Base-by-base conservation (phyloP, 2,113 vertebrate species). In the Astatoreochromis straeleni region DNA sequence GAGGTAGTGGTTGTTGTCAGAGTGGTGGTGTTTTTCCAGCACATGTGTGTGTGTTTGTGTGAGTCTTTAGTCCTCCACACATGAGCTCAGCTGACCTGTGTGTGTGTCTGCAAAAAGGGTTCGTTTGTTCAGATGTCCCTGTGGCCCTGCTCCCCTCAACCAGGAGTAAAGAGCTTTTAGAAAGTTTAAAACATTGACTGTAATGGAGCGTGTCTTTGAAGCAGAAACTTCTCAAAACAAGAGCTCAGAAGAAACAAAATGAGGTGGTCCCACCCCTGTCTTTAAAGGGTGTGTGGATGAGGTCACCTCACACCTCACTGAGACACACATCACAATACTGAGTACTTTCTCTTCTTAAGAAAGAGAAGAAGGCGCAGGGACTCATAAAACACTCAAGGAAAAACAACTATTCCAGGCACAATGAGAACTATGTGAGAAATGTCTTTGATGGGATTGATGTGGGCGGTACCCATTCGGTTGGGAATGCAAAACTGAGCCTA, bases 401-500 rank as follows among this genome's bases (percentile, higher is more conserved):
- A 85, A 90, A 87, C 83, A 94, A 54, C 83, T 90, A 88, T 86
- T 92, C 58, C 53, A 49, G 79, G 85, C 85, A 89, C 93, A 93
- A 91, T 91, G 93, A 89, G 63, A 94, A 92, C 88, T 90, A 94
- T 92, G 89, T 7, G 2, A 94, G 89, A 91, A 90, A 93, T 92
- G 93, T 88, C 82, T 86, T 65, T 73, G 82, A 92, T 88, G 84
- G 87, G 89, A 82, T 86, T 81, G 73, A 88, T 63, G 88, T 89
- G 86, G 90, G 89, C n/a, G 81, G 79, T 75, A 81, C 79, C 24
- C 33, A 7, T 42, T 88, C 33, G 45, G 88, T 35, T 82, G 83
- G 83, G 86, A 91, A 87, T 91, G 86, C 33, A 84, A 73, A 87
- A 86, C 85, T 33, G 83, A 79, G 54, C 88, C 82, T 63, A 42